phyloP scores from a whole-genome alignment of 2,888 invertebrate species.

The Conops quadrifasciatus region DNA sequence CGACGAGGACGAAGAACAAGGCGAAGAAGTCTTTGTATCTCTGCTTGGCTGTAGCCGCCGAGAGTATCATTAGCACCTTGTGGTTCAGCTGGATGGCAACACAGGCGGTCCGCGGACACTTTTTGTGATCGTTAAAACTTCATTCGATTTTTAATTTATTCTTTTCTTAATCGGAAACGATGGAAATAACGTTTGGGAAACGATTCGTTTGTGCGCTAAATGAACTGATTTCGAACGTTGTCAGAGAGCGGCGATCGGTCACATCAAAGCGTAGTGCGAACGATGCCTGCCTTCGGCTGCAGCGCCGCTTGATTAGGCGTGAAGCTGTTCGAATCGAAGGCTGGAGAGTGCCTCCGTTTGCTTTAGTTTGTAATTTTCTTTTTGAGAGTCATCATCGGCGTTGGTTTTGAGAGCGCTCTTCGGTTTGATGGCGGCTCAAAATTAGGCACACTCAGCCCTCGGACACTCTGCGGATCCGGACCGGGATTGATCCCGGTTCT shows the following conservation, averaged over 20 bases:
- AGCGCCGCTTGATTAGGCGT: conserved; percentile 53
- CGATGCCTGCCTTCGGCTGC: conserved; percentile 14
- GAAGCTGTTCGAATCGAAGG: conserved; percentile 46
- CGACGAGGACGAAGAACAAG: background rate
- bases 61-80: conserved; percentile 53
- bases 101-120: conserved; percentile 51
- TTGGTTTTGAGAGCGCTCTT: conserved; percentile 40
- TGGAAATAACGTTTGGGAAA: background rate
- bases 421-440: conserved; percentile 45
- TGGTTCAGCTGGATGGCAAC: conserved; percentile 47
- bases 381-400: conserved; percentile 47
- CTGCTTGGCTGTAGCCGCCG: conserved; percentile 24
- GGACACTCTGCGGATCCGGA: background rate
- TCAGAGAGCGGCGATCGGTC: background rate
- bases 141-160: conserved; percentile 47
- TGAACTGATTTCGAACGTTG: conserved; percentile 2
- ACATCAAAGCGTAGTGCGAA: conserved; percentile 25
- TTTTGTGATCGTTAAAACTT: conserved; percentile 53
- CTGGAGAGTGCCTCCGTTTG: conserved; percentile 31
- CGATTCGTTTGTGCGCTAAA: background rate
- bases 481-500: background rate
- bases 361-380: conserved; percentile 54
- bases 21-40: background rate
- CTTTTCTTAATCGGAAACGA: background rate
- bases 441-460: conserved; percentile 26